Evolutionary conservation across 2,113 vertebrate species (phyloP), one percentile per base, ranked within the genome.

Genomic region (Pardalotus punctatus): DNA sequence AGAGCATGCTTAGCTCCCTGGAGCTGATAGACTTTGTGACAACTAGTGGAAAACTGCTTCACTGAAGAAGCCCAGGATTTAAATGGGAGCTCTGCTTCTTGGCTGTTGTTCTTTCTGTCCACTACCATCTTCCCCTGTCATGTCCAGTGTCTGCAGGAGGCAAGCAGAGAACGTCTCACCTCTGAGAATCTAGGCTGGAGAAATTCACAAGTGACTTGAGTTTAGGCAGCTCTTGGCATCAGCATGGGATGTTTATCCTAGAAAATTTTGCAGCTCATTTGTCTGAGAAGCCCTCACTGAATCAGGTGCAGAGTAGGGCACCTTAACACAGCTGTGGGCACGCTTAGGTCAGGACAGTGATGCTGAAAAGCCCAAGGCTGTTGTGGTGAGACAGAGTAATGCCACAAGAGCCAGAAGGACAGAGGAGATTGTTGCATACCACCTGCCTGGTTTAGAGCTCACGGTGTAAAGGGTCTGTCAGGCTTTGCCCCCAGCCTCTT

Each of bases 1-100:
- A 50, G 65, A 91, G 71, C 43, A 11, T 7, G 45, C 78, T 80
- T 4, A 0, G 62, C 92, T 95, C 65, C 80, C 58, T 77, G 64
- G 65, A 95, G 65, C 70, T 93, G 67, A 80, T 94, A 53, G 56
- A 73, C 53, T 19, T 64, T 47, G 65, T 95, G 91, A 89, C 78
- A 86, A 93, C 93, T 58, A 81, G 79, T 90, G 95, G 95, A 94
- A 95, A 92, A 90, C 25, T 40, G 33, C 73, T 93, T 81, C 58
- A 9, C 40, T 76, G 90, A 89, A 94, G 90, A 72, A 94, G 86
- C 69, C 48, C 40, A 29, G 88, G 69, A 19, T 87, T 91, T 83
- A 78, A 76, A 66, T 71, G 65, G 57, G 64, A 62, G n/a, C 3
- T 4, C 50, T 87, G 45, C 54, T 60, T 77, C 86, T 78, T 69